Evolutionary conservation across 2,797 vertebrate genomes (phyloP).

Genomic region (Champsocephalus gunnari): DNA sequence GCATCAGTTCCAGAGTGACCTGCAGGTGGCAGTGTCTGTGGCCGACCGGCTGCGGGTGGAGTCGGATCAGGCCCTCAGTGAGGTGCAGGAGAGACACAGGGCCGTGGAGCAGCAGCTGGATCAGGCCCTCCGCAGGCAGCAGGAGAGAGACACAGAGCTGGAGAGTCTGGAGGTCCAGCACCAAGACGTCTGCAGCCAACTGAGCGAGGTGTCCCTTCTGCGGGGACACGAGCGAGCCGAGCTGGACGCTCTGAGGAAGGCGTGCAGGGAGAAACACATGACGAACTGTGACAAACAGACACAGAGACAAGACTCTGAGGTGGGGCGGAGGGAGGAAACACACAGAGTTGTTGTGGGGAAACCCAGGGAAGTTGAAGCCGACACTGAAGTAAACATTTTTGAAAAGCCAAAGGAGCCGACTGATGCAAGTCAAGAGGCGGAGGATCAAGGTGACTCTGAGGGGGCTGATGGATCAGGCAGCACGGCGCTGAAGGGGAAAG

Average conservation of each 20-base stretch:
- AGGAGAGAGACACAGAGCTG: conserved; percentile 66
- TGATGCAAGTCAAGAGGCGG: conserved; percentile 10
- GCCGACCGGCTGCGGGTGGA: conserved; percentile 81
- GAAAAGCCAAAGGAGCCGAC: conserved; percentile 32
- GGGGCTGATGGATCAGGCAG: conserved; percentile 36
- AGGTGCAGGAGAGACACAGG: conserved; percentile 64
- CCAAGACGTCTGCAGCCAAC: conserved; percentile 53
- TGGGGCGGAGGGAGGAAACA: neutral
- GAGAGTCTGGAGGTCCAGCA: conserved; percentile 69
- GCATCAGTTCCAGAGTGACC: conserved; percentile 85
- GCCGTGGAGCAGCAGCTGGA: conserved; percentile 68
- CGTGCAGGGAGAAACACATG: conserved; percentile 7
- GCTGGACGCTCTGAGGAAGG: conserved; percentile 39
- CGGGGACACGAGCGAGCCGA: conserved; percentile 52
- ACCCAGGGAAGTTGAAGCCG: neutral
- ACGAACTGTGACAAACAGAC: conserved; percentile 4
- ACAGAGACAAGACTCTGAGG: conserved; percentile 25
- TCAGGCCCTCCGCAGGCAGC: conserved; percentile 59
- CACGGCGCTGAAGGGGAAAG: conserved; percentile 62
- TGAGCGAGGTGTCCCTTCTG: conserved; percentile 59
- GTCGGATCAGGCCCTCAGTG: conserved; percentile 74
- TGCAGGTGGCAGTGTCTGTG: conserved; percentile 83
- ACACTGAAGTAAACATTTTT: conserved; percentile 7
- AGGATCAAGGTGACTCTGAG: conserved; percentile 25
- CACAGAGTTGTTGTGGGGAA: conserved; percentile 20